Conservation (phyloP, 2,797 vertebrate species). For the Lacerta bilineata region DNA sequence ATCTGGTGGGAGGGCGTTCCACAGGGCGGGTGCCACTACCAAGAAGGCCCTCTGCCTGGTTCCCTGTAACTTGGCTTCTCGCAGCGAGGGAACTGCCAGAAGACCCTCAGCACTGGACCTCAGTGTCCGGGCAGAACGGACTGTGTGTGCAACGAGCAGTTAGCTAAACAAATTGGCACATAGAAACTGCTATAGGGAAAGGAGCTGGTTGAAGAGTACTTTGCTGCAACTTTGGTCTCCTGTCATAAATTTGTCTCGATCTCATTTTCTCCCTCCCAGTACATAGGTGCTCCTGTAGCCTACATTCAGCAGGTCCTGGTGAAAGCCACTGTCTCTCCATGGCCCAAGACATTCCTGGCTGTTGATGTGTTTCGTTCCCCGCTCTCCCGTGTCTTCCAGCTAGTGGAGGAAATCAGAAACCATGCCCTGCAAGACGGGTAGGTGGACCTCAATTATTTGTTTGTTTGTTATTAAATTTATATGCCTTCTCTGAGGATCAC, state of each 20-base stretch:
- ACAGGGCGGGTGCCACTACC: too few relatives aligned
- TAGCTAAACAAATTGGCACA: neutral
- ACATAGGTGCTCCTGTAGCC: constrained; percentile 91
- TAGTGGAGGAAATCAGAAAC: constrained; percentile 95
- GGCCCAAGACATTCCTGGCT: constrained; percentile 92
- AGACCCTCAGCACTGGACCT: too few relatives aligned
- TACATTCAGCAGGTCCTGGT: constrained; percentile 98
- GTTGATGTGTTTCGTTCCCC: constrained; percentile 95
- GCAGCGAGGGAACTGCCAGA: too few relatives aligned
- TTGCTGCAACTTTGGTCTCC: neutral
- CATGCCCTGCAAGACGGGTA: constrained; percentile 93
- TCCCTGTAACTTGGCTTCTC: too few relatives aligned
- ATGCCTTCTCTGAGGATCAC: neutral
- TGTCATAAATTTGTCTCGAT: too few relatives aligned
- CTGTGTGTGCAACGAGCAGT: neutral
- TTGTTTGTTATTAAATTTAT: too few relatives aligned
- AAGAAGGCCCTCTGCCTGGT: too few relatives aligned
- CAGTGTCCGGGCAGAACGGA: too few relatives aligned
- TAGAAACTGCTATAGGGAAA: neutral
- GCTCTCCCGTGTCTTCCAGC: constrained; percentile 89
- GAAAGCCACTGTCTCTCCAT: constrained; percentile 94
- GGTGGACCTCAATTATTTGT: neutral
- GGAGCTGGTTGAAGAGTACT: neutral
- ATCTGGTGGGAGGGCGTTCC: too few relatives aligned
- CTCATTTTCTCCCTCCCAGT: constrained; percentile 78